Percentiles rank a stretch among this genome's conserved stretches.
phyloP scores from a whole-genome alignment of 2,888 invertebrate species.

The Iphiclides podalirius region DNA sequence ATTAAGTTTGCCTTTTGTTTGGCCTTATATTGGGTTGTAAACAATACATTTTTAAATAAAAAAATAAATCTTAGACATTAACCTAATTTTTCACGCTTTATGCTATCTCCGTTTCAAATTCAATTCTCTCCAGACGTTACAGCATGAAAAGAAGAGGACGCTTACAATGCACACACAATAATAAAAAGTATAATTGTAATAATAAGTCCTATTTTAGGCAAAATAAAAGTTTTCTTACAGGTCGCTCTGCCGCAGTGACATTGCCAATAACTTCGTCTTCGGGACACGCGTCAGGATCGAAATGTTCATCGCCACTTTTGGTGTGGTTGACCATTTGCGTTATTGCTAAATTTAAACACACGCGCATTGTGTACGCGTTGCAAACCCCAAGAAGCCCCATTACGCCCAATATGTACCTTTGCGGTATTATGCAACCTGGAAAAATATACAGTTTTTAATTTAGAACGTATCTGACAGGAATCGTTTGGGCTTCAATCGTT shows the following conservation, averaged over 20 bases:
- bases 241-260: slow-evolving; percentile 37
- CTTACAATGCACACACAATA: too few relatives aligned
- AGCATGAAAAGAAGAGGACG: too few relatives aligned
- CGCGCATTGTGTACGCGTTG: slow-evolving; percentile 87
- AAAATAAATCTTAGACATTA: too few relatives aligned
- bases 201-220: slow-evolving; percentile 11
- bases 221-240: slow-evolving; percentile 45
- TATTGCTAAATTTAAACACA: slow-evolving; percentile 86
- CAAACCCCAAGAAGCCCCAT: slow-evolving; percentile 87
- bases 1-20: too few relatives aligned
- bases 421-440: slow-evolving; percentile 81
- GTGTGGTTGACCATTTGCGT: slow-evolving; percentile 81
- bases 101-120: too few relatives aligned
- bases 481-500: background rate
- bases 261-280: slow-evolving; percentile 39
- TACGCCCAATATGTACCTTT: slow-evolving; percentile 84
- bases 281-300: slow-evolving; percentile 57
- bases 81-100: too few relatives aligned
- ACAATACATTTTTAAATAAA: too few relatives aligned
- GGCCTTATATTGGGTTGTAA: too few relatives aligned
- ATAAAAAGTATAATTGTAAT: slow-evolving; percentile 10
- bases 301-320: slow-evolving; percentile 30
- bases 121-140: too few relatives aligned
- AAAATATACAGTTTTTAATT: slow-evolving; percentile 17
- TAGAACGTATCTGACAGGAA: background rate